These are phyloP conservation scores for Epinephelus malabaricus DNA, from an alignment of 2,797 vertebrate species.

Conservation along the genomic window DNA sequence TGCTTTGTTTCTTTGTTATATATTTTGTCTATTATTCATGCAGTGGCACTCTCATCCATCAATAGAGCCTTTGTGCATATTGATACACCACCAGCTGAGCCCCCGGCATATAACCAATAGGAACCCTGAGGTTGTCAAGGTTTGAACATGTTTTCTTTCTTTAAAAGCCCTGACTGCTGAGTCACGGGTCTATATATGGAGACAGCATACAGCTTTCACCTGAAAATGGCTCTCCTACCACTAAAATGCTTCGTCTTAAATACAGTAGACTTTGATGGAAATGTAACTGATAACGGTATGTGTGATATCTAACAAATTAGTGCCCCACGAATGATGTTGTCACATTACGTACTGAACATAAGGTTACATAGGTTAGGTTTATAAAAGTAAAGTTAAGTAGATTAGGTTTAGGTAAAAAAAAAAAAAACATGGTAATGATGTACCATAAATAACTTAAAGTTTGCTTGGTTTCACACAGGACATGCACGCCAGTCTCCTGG, in stretches of 20 bases:
- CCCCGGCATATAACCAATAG: not conserved
- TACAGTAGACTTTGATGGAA: not conserved
- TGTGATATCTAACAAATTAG: too few relatives aligned
- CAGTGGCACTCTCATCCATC: not conserved
- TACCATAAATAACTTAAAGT: too few relatives aligned
- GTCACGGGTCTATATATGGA: not conserved
- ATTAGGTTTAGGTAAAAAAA: too few relatives aligned
- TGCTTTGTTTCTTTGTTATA: conserved; percentile 3
- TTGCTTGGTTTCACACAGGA: too few relatives aligned
- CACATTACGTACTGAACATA: too few relatives aligned
- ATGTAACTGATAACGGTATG: not conserved
- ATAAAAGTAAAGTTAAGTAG: too few relatives aligned
- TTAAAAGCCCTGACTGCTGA: conserved; percentile 13
- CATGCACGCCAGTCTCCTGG: too few relatives aligned
- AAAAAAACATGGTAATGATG: too few relatives aligned
- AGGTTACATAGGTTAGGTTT: too few relatives aligned
- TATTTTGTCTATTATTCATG: conserved; percentile 34
- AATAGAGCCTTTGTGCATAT: conserved; percentile 1
- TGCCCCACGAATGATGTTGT: too few relatives aligned
- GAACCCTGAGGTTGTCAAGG: not conserved
- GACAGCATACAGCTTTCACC: not conserved
- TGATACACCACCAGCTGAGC: conserved; percentile 17
- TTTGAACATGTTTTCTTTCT: conserved; percentile 2
- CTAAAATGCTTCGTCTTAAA: not conserved
- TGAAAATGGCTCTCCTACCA: not conserved